These are phyloP conservation scores for Chrysolophus pictus DNA, from an alignment of 2,797 vertebrate species.

Conservation along the genomic window DNA sequence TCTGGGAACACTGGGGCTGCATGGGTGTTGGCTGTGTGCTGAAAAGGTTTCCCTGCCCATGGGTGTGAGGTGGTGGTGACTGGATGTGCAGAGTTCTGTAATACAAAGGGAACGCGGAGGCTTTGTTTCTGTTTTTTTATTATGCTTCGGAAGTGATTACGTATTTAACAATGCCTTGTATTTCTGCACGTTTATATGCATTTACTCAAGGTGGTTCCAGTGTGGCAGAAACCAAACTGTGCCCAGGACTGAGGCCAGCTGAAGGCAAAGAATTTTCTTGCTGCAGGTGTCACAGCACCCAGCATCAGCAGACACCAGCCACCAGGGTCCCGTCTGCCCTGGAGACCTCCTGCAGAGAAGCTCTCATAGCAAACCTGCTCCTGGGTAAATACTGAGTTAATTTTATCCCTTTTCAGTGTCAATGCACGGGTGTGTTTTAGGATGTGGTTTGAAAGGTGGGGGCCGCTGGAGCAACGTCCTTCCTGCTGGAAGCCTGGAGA, in stretches of 20 bases:
- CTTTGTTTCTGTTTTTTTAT: background rate
- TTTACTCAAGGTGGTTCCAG: background rate
- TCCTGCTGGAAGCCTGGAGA: no score
- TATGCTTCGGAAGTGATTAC: background rate
- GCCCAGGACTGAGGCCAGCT: background rate
- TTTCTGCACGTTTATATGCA: background rate
- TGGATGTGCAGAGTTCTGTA: background rate
- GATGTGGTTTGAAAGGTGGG: no score
- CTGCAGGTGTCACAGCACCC: fast-evolving
- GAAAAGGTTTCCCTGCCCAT: background rate
- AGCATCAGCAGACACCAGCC: no score
- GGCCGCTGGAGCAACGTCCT: no score
- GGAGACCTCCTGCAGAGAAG: background rate
- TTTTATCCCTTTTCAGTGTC: no score
- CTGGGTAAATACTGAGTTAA: background rate
- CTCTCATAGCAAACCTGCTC: background rate
- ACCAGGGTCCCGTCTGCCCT: fast-evolving
- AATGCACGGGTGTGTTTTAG: fast-evolving
- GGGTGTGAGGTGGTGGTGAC: no score
- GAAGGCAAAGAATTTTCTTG: background rate
- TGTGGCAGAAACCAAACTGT: fast-evolving
- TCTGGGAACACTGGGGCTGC: no score
- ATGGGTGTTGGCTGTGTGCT: no score
- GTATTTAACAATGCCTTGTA: background rate
- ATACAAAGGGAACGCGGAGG: background rate